A percentile compares a stretch with the other conserved stretches of the same genome.
Conservation (phyloP, 2,888 invertebrate species). For the Brenthis hecate region DNA sequence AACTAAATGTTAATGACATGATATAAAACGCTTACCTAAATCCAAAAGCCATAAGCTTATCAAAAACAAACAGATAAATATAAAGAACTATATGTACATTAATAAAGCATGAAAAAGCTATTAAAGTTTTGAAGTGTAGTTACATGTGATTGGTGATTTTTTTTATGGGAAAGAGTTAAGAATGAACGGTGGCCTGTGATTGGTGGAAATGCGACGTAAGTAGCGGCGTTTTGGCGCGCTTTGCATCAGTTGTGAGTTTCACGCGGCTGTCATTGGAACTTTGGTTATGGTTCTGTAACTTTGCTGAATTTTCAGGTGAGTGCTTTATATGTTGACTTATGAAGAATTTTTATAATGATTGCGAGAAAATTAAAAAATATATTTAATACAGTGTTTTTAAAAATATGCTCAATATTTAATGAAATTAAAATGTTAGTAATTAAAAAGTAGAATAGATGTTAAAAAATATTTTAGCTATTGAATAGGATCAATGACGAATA, state of each 20-base stretch:
- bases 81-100: conserved; percentile 33
- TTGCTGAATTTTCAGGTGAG: conserved; percentile 50
- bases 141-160: conserved; percentile 55
- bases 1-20: conserved; percentile 13
- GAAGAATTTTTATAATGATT: too few relatives aligned
- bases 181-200: conserved; percentile 57
- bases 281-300: conserved; percentile 34
- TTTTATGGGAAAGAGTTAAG: conserved; percentile 40
- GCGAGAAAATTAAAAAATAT: too few relatives aligned
- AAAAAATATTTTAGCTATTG: too few relatives aligned
- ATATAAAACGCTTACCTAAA: conserved; percentile 14
- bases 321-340: conserved; percentile 42
- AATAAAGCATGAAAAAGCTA: conserved; percentile 72
- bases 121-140: conserved; percentile 73
- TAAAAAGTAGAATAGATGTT: too few relatives aligned
- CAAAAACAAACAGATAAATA: conserved; percentile 13
- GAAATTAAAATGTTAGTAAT: too few relatives aligned
- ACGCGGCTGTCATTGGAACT: conserved; percentile 53
- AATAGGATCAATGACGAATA: too few relatives aligned
- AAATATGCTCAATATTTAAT: too few relatives aligned
- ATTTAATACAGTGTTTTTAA: too few relatives aligned
- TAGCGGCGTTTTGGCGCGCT: conserved; percentile 73
- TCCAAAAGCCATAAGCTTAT: conserved; percentile 16
- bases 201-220: conserved; percentile 65
- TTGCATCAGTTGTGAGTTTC: conserved; percentile 70